Base-by-base conservation (phyloP, 2,113 vertebrate genomes). In the Nannobrachium achirus region DNA sequence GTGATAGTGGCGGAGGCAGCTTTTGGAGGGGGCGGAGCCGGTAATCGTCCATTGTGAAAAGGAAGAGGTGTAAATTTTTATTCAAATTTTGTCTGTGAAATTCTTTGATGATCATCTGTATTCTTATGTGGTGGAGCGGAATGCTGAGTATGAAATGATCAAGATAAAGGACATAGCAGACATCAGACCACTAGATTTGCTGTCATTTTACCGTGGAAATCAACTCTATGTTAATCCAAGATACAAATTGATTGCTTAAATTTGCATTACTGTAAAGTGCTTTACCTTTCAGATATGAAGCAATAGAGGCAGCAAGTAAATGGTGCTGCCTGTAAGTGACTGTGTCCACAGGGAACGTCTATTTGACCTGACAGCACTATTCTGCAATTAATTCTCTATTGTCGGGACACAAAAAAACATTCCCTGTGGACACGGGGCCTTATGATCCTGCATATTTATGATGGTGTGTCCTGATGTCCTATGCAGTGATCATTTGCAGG, bases 141-240 rank as follows among this genome's bases (percentile, higher is more conserved):
- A 4, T 15, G 46, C 33, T 57, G 56, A 57, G 45, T 63, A n/a
- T 41, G 15, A 63, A 63, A 20, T 62, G 33, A 18, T 49, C 13
- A 49, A n/a, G 4, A 18, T 41, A 33, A 41, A 41, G 33, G 10
- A 49, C 15, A 8, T 62, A 1, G 4, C 60, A 44, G 44, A 49
- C 16, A 10, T 19, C 9, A 56, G 13, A 33, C 4, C 41, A 42
- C 48, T 58, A 41, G 56, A 58, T 11, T 38, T 58, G n/a, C 13
- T 15, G n/a, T 15, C 38, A 61, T 8, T 1, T 61, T 61, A 20
- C 20, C 8, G 13, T 15, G 18, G 10, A 61, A 18, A 61, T 4
- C 9, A 46, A 19, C 2, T 61, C 8, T 41, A 41, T 42, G 16
- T 58, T 9, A 58, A 41, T 18, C 38, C 14, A 10, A 41, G 38